Conservation (phyloP, 2,797 vertebrate species). For the Apodemus agrarius region DNA sequence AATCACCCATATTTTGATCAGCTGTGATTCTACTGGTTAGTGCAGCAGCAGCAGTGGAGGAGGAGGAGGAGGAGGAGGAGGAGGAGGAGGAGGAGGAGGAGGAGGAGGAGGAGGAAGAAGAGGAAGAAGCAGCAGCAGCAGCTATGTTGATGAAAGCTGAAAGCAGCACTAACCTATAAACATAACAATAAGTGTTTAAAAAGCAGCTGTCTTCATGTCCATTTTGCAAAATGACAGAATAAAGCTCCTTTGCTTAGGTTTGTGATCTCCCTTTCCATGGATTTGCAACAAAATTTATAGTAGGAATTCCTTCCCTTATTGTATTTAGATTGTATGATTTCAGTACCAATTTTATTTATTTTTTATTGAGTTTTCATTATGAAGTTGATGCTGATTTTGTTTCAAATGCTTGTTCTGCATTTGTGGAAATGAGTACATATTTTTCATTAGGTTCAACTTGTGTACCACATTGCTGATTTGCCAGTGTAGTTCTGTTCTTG, state of each 20-base stretch:
- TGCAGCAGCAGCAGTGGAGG: fast-evolving
- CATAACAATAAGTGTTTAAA: neutral
- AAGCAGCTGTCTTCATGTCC: neutral
- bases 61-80: too few species aligned
- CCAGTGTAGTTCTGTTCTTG: neutral
- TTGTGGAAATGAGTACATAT: neutral
- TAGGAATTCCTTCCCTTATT: neutral
- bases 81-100: too few species aligned
- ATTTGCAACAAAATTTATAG: neutral
- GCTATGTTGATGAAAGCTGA: neutral
- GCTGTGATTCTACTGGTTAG: neutral
- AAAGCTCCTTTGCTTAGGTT: neutral
- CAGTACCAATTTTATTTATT: neutral
- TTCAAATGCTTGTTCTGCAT: neutral
- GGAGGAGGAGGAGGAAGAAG: too few species aligned
- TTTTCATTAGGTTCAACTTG: neutral
- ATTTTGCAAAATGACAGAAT: neutral
- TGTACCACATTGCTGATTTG: neutral
- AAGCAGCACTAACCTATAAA: neutral
- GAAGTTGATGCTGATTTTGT: neutral
- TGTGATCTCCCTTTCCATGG: neutral
- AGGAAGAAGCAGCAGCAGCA: neutral
- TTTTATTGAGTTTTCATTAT: neutral
- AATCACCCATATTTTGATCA: neutral
- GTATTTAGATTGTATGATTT: neutral